Evolutionary conservation across 2,888 invertebrate genomes (phyloP).

Genomic region (Rhodophaea formosa): DNA sequence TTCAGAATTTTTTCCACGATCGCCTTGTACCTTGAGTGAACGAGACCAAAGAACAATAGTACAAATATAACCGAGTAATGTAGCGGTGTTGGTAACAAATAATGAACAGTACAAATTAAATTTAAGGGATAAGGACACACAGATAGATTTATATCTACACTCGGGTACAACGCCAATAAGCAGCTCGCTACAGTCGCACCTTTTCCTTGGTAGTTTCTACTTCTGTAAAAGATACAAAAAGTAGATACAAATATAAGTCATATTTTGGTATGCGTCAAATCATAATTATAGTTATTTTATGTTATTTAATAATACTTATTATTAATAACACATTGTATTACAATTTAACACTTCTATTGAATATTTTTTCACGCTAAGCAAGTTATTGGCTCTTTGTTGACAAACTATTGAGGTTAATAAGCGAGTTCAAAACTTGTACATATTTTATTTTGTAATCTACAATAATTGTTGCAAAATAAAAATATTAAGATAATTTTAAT

Average conservation of each 20-base stretch:
- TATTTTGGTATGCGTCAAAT: not conserved
- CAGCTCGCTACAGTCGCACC: constrained; percentile 69
- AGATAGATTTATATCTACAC: constrained; percentile 53
- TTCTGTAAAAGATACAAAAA: constrained; percentile 18
- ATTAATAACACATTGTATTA: not conserved
- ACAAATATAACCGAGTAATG: constrained; percentile 64
- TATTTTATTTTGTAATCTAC: not conserved
- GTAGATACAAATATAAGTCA: not conserved
- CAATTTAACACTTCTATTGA: not conserved
- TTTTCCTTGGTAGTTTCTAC: constrained; percentile 29
- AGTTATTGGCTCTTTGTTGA: not conserved
- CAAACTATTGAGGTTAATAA: not conserved
- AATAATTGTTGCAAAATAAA: not conserved
- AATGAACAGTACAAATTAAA: constrained; percentile 76
- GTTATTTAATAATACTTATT: not conserved
- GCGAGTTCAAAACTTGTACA: not conserved
- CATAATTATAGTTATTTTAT: not conserved
- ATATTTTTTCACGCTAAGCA: not conserved
- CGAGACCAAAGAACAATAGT: constrained; percentile 48
- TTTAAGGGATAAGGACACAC: constrained; percentile 59
- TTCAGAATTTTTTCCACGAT: constrained; percentile 58
- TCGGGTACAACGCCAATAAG: constrained; percentile 67
- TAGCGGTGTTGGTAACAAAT: constrained; percentile 68
- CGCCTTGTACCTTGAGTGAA: constrained; percentile 70
- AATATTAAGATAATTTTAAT: not conserved